These are phyloP conservation scores for Nemopilema nomurai DNA, from an alignment of 30 jellyfish, hydroid and myxozoan genomes.

Conservation along the genomic window DNA sequence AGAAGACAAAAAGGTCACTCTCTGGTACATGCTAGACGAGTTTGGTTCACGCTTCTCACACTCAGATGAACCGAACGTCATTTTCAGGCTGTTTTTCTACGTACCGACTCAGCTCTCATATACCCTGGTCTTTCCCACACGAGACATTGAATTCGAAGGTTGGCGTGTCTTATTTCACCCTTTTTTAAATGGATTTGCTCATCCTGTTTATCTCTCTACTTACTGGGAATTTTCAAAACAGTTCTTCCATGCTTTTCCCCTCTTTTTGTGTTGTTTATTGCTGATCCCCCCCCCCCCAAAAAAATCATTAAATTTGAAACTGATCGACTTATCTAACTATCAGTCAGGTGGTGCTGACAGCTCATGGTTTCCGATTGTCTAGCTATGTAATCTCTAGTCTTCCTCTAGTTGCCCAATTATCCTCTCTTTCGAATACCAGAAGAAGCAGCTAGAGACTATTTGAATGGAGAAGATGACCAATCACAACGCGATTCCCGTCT, in stretches of 20 bases:
- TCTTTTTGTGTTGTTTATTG: no score
- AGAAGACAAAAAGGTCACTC: conserved; percentile 52
- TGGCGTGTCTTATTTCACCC: not conserved
- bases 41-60: conserved; percentile 75
- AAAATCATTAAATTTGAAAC: no score
- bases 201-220: no score
- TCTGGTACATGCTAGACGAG: conserved; percentile 79
- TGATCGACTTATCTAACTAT: no score
- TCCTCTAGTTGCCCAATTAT: not conserved
- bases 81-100: conserved; percentile 55
- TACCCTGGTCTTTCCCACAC: conserved; percentile 58
- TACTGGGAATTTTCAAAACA: no score
- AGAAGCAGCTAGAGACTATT: conserved; percentile 62
- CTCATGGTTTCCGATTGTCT: no score
- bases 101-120: conserved; percentile 48
- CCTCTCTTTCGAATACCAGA: conserved; percentile 8
- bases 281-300: no score
- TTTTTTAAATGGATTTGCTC: not conserved
- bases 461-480: conserved; percentile 10
- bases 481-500: conserved; percentile 61
- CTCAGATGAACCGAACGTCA: conserved; percentile 68
- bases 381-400: not conserved
- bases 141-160: conserved; percentile 57
- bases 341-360: no score
- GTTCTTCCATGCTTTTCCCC: no score